Evolutionary conservation across 1,140 invertebrate genomes (phyloP), one percentile per base, ranked within the genome.

Genomic region (Uloborus diversus): DNA sequence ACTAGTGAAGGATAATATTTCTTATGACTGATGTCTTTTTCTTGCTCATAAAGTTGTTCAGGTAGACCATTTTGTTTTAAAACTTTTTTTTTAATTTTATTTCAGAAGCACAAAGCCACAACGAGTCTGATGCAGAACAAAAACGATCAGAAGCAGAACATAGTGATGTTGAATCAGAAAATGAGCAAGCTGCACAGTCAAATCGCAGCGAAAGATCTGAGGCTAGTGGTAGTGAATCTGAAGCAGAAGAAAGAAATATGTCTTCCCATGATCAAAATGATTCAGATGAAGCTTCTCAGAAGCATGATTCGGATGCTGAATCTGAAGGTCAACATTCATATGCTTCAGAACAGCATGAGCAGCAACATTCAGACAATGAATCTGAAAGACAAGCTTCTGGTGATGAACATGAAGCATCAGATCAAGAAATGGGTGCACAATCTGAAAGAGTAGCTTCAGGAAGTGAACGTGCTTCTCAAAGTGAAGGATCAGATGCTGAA

Each of bases 301-400:
- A 23, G 7, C 59, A 62, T 17, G 70, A 37, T 66, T 66, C 64
- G n/a, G 64, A 66, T 66, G 53, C 33, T 30, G 69, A 66, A 59
- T 79, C 65, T 49, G 66, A 68, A 61, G 37, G 28, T 33, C 53
- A 68, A n/a, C 33, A 42, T 5, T 59, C 53, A 37, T 42, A 37
- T 28, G 64, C 33, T 37, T 27, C 64, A 14, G 64, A 79, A 56
- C 49, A 3, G 11, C 25, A 73, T 47, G 37, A 23, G 17, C n/a
- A 79, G 17, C n/a, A n/a, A n/a, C 76, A 70, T 42, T 69, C 62
- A 37, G 76, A 70, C 7, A 33, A 23, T 35, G 68, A 71, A 71
- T 51, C 68, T 17, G 56, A 61, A 33, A 11, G 32, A 25, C 27
- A 61, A 13, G 25, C 30, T 23, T 79, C 81, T 1, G 75, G 79